Conservation (phyloP, 1,140 invertebrate genomes). For the Mamestra configurata region DNA sequence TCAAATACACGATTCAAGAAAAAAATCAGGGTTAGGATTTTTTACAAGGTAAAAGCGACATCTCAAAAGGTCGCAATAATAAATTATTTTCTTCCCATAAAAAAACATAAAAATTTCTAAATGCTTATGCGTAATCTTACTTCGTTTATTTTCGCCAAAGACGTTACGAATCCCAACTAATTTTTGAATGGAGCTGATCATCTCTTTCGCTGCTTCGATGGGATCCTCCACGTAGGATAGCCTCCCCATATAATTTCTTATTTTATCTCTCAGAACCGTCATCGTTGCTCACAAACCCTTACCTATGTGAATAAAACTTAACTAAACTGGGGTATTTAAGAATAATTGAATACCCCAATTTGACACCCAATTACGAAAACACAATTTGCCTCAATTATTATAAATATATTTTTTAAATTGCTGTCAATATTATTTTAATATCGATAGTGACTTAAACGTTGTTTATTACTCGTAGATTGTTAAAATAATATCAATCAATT, state of each 20-base stretch:
- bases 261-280: slow-evolving; percentile 29
- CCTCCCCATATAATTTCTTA: neutral
- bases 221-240: slow-evolving; percentile 48
- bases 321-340: no score
- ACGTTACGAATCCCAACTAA: slow-evolving; percentile 63
- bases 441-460: neutral
- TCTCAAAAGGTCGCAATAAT: no score
- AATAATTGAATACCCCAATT: neutral
- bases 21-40: no score
- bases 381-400: neutral
- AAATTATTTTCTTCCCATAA: no score
- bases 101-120: no score
- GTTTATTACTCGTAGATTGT: neutral
- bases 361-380: slow-evolving; percentile 14
- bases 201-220: slow-evolving; percentile 50
- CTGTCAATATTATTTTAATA: neutral
- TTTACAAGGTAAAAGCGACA: no score
- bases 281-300: neutral
- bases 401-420: slow-evolving; percentile 11
- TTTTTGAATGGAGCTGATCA: slow-evolving; percentile 57
- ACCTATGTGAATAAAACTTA: neutral
- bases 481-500: neutral
- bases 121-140: slow-evolving; percentile 49
- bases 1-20: no score
- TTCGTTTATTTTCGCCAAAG: slow-evolving; percentile 55